A percentile compares a stretch with the other conserved stretches of the same genome.
Evolutionary conservation across 1,140 invertebrate species (phyloP).

Genomic region (Portunus trituberculatus): DNA sequence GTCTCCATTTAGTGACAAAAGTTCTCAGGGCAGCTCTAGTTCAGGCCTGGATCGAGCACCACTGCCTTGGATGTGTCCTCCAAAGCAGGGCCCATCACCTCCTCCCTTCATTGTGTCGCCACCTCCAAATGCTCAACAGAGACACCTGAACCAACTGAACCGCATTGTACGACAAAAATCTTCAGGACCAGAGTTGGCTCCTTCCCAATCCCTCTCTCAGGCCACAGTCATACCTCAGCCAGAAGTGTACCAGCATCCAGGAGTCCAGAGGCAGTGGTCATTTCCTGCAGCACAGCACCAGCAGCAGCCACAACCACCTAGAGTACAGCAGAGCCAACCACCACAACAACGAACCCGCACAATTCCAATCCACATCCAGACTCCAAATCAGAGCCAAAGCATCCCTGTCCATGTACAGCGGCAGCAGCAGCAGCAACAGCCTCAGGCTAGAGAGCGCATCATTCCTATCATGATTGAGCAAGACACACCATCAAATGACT

Average conservation of each 20-base stretch:
- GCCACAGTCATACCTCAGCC: slow-evolving; percentile 56
- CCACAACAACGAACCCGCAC: slow-evolving; percentile 54
- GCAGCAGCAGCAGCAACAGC: slow-evolving; percentile 78
- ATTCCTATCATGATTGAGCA: slow-evolving; percentile 77
- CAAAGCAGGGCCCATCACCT: slow-evolving; percentile 49
- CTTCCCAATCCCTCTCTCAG: slow-evolving; percentile 46
- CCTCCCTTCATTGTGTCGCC: slow-evolving; percentile 62
- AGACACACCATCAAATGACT: slow-evolving; percentile 42
- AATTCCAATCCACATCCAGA: slow-evolving; percentile 59
- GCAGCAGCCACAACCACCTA: slow-evolving; percentile 45
- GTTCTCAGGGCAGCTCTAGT: slow-evolving; percentile 61
- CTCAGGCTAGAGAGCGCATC: slow-evolving; percentile 76
- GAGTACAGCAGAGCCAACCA: slow-evolving; percentile 51
- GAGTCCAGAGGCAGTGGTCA: slow-evolving; percentile 70
- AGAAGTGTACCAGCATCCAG: slow-evolving; percentile 53
- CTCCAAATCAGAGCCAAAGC: slow-evolving; percentile 45
- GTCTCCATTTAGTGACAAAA: slow-evolving; percentile 53
- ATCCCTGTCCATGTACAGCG: slow-evolving; percentile 69
- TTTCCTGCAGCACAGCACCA: slow-evolving; percentile 76
- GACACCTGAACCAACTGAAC: slow-evolving; percentile 51
- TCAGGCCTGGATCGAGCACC: slow-evolving; percentile 82
- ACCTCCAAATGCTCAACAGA: slow-evolving; percentile 57
- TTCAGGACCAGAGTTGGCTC: slow-evolving; percentile 57
- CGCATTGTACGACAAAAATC: slow-evolving; percentile 57
- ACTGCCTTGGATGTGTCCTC: slow-evolving; percentile 83